Evolutionary conservation across 1,140 invertebrate species (phyloP), one percentile per base, ranked within the genome.

Genomic region (Aphelinus atriplicis): DNA sequence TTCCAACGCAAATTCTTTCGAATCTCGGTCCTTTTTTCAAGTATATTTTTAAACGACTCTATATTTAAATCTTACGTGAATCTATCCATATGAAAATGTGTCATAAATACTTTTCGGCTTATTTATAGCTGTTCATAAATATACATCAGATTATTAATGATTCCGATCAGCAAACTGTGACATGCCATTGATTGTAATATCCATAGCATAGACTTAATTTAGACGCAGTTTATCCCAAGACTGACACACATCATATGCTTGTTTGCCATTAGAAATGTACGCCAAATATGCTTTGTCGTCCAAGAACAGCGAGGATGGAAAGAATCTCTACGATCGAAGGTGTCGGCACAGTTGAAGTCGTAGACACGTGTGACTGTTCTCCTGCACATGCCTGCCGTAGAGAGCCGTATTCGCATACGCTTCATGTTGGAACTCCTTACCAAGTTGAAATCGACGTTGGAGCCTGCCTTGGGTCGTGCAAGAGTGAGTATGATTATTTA

Each of bases 361-460:
- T 89, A 57, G 88, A 89, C 48, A 84, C 83, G 2, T 90, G 89
- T 55, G 86, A 86, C 42, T 90, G 89, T 69, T 83, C 83, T 7
- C 60, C 81, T 1, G 78, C 81, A 3, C 81, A 86, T 1, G 78
- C 78, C 51, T 90, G 89, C 69, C 83, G 80, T 71, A 75, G 86
- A 66, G 84, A 85, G 72, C 80, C 84, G 1, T 86, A 85, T 43
- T 81, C 80, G n/a, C 82, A 88, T 79, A 72, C 84, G 2, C 71
- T 90, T 3, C 85, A 90, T 75, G 82, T 82, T 7, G 89, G 86
- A 9, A 90, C 89, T 9, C 88, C 89, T 3, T 86, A 88, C 78
- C 88, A 90, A 73, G 83, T 83, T 5, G 81, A 84, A 50, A 77
- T 90, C 10, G 88, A 90, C 66, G 79, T 89, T 2, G 89, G 89